phyloP scores from a whole-genome alignment of 2,113 vertebrate species.

The Sinosuthora webbiana region DNA sequence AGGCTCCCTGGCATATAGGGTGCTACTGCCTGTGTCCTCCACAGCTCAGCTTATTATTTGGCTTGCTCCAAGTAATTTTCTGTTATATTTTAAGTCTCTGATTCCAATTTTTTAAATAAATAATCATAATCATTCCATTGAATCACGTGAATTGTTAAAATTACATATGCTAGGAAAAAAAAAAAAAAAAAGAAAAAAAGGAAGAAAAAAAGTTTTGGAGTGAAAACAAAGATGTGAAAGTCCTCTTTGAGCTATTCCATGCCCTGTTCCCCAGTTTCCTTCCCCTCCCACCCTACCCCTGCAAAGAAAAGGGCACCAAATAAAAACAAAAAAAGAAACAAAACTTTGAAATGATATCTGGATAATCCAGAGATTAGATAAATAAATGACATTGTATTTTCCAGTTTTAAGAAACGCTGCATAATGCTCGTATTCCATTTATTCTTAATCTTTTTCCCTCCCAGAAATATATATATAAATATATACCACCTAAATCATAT shows the following conservation, averaged over 20 bases:
- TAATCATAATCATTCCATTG: background rate
- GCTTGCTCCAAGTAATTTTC: background rate
- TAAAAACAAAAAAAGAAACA: background rate
- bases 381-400: background rate
- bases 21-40: background rate
- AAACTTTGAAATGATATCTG: background rate
- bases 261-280: accelerated
- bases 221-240: background rate
- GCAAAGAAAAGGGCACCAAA: background rate
- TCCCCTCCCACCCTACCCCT: accelerated
- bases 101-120: background rate
- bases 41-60: background rate
- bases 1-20: background rate
- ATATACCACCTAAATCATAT: background rate
- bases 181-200: background rate
- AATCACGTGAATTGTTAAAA: background rate
- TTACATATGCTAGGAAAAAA: background rate
- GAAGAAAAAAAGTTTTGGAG: background rate
- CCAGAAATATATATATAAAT: background rate
- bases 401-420: background rate
- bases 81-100: background rate
- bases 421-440: background rate
- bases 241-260: background rate
- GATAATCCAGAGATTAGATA: background rate
- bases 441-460: background rate